Conservation (phyloP, 2,797 vertebrate species). For the Rhynchotus rufescens region DNA sequence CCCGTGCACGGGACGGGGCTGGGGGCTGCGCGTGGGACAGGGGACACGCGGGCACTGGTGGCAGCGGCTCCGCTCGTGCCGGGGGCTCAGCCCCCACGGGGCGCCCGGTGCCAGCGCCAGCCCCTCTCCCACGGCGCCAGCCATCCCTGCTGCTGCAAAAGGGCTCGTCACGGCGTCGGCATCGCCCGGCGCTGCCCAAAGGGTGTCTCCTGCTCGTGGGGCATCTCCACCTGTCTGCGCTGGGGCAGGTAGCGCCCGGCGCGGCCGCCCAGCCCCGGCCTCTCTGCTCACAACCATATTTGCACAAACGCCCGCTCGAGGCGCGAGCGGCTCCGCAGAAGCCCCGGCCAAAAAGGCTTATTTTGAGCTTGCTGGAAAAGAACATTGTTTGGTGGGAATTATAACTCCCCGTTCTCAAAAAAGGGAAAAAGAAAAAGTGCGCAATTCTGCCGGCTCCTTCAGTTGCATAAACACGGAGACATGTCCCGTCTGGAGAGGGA, state of each 20-base stretch:
- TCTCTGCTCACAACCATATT: constrained; percentile 81
- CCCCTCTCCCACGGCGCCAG: background rate
- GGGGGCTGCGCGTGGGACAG: background rate
- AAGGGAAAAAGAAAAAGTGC: constrained; percentile 76
- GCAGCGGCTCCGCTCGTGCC: background rate
- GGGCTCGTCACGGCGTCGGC: accelerated
- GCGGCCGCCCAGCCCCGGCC: background rate
- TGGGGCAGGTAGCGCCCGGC: constrained; percentile 24
- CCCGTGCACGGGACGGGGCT: accelerated
- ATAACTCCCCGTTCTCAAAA: constrained; percentile 78
- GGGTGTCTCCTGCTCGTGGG: constrained; percentile 31
- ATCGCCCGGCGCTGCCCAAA: background rate
- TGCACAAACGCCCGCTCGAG: constrained; percentile 77
- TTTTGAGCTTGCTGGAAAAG: constrained; percentile 82
- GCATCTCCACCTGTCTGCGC: too few species aligned
- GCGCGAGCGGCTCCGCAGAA: background rate
- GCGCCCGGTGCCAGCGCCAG: too few species aligned
- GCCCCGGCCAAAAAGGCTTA: constrained; percentile 77
- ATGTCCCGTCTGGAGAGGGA: background rate
- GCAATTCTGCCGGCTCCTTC: constrained; percentile 50
- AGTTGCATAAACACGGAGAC: constrained; percentile 29
- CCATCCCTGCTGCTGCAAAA: background rate
- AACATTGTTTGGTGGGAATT: constrained; percentile 82
- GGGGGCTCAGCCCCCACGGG: accelerated
- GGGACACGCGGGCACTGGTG: accelerated